Evolutionary conservation across 2,797 vertebrate genomes (phyloP).

Genomic region (Sebastes variabilis): DNA sequence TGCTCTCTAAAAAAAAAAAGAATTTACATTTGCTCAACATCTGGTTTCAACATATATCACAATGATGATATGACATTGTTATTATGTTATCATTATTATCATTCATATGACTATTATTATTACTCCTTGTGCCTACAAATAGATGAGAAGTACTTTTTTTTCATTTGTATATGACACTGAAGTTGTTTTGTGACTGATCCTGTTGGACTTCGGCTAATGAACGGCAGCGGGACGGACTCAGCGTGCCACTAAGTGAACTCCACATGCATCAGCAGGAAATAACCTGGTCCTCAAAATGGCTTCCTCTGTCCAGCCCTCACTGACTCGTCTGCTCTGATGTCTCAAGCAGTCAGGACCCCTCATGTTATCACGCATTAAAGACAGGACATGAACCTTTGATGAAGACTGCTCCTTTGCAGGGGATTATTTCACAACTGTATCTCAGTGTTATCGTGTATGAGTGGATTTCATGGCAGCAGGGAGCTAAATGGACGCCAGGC

Average conservation of each 20-base stretch:
- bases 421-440: constrained; percentile 79
- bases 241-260: constrained; percentile 37
- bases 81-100: constrained; percentile 70
- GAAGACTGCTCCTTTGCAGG: constrained; percentile 70
- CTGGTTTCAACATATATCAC: constrained; percentile 24
- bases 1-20: constrained; percentile 11
- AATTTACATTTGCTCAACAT: constrained; percentile 39
- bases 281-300: constrained; percentile 58
- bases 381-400: constrained; percentile 68
- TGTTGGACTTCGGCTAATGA: constrained; percentile 59
- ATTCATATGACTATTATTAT: constrained; percentile 68
- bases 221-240: constrained; percentile 30
- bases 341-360: constrained; percentile 60
- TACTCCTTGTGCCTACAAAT: constrained; percentile 70
- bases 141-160: constrained; percentile 61
- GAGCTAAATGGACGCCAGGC: constrained; percentile 65
- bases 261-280: constrained; percentile 50
- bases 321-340: constrained; percentile 50
- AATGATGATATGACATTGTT: constrained; percentile 35
- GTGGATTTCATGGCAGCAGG: constrained; percentile 73
- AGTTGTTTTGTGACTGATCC: constrained; percentile 70
- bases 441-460: constrained; percentile 76
- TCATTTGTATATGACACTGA: constrained; percentile 77
- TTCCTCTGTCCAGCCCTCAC: constrained; percentile 49
- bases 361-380: constrained; percentile 50